Base-by-base conservation (phyloP, 1,140 invertebrate species). In the Carcinoscorpius rotundicauda region DNA sequence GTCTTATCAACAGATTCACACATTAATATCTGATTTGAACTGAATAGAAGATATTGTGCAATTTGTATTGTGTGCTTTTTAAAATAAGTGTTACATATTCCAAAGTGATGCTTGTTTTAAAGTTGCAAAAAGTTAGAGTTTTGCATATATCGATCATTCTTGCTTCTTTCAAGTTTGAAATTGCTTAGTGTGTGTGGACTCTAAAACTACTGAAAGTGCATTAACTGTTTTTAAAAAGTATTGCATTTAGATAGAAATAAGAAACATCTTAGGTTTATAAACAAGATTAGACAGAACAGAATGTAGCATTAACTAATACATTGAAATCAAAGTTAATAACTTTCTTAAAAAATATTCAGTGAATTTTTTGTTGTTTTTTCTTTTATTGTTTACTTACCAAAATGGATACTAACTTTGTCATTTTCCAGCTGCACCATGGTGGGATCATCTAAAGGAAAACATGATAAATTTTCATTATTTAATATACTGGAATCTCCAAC, bases 401-500 rank as follows among this genome's bases (percentile, higher is more conserved):
- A 48, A 53, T 29, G 29, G 29, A 29, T 29, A 29, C 29, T 29
- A 29, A 29, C 63, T 63, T 69, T 56, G 61, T 68, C 63, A 5
- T 58, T 62, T 61, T 71, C 10, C 66, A 77, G 76, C 29, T 78
- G 75, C 6, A 70, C 70, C 8, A 70, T 76, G 58, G 72, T 75
- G 65, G 76, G 76, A 50, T 51, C 78, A 50, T 71, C 69, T 52
- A 73, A 69, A 73, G 78, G 67, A 78, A 84, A 68, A 81, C 83
- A 64, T 81, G 83, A 75, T 75, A 86, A 84, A 60, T 86, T 85
- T 72, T 89, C 88, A 0, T 81, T 89, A 49, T 91, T 89, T 69
- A 86, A 87, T 70, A 86, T 86, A 64, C 70, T 90, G 29, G 29
- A 29, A 29, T 29, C 29, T 29, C 29, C 29, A 29, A 29, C 29